phyloP scores from a whole-genome alignment of 2,888 invertebrate species.

The Xestia c-nigrum region DNA sequence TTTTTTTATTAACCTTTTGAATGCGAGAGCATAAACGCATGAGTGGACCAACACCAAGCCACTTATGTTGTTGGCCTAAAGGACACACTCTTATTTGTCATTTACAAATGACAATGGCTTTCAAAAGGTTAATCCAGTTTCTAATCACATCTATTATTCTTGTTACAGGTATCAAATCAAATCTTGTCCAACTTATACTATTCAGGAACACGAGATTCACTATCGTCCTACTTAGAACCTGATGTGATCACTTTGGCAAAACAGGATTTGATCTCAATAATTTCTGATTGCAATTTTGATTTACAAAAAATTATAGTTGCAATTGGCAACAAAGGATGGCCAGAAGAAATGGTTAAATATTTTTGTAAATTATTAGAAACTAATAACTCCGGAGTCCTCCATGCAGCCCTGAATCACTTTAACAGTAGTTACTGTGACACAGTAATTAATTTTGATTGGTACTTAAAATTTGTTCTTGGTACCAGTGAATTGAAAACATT shows the following conservation, averaged over 20 bases:
- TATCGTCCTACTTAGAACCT: conserved; percentile 43
- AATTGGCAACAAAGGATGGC: conserved; percentile 67
- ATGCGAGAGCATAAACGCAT: too few relatives aligned
- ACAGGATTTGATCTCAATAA: conserved; percentile 71
- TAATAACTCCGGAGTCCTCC: conserved; percentile 72
- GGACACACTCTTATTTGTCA: too few relatives aligned
- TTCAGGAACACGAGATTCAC: conserved; percentile 30
- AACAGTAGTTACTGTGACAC: conserved; percentile 77
- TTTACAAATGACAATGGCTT: too few relatives aligned
- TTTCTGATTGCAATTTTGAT: conserved; percentile 72
- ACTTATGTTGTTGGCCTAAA: too few relatives aligned
- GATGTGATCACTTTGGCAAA: conserved; percentile 65
- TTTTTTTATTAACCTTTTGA: not conserved
- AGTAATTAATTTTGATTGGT: conserved; percentile 78
- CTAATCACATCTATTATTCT: not conserved
- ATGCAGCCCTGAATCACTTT: conserved; percentile 71
- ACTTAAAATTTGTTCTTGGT: conserved; percentile 78
- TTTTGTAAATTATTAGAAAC: conserved; percentile 69
- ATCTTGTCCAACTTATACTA: conserved; percentile 71
- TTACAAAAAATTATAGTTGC: conserved; percentile 63
- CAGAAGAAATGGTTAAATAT: conserved; percentile 67
- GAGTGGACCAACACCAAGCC: too few relatives aligned
- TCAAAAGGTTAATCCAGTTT: not conserved
- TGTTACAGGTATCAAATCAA: conserved; percentile 72
- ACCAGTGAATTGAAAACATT: conserved; percentile 80